Conservation (phyloP, 2,797 vertebrate species). For the Sebastes vulpes region DNA sequence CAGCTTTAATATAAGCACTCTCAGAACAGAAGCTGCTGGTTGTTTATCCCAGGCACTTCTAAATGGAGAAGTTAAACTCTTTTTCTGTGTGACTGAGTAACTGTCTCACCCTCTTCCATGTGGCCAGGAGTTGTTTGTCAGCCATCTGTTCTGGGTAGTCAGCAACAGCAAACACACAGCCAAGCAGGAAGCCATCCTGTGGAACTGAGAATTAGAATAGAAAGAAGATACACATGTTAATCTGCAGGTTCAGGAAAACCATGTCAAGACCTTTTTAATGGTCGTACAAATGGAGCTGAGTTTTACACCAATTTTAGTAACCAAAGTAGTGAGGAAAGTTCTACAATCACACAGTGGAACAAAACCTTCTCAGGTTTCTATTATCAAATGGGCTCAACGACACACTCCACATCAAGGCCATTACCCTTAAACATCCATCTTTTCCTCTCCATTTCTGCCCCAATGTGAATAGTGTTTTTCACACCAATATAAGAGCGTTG, state of each 20-base stretch:
- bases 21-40: not conserved
- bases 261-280: not conserved
- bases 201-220: conserved; percentile 86
- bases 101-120: conserved; percentile 94
- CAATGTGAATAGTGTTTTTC: not conserved
- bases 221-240: not conserved
- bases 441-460: not conserved
- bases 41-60: not conserved
- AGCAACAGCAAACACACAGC: conserved; percentile 95
- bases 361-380: too few species aligned
- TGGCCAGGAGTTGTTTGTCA: conserved; percentile 95
- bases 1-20: not conserved
- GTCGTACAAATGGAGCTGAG: not conserved
- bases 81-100: not conserved
- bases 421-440: not conserved
- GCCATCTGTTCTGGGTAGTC: conserved; percentile 99
- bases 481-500: not conserved
- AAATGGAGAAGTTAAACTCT: not conserved
- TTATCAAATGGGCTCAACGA: not conserved
- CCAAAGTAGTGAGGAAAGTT: not conserved
- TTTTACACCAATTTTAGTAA: not conserved
- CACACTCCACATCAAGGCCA: not conserved
- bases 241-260: not conserved
- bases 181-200: conserved; percentile 92
- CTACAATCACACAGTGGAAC: not conserved